These are phyloP conservation scores for Exocentrus adspersus DNA, from an alignment of 2,888 invertebrate genomes.

Conservation along the genomic window DNA sequence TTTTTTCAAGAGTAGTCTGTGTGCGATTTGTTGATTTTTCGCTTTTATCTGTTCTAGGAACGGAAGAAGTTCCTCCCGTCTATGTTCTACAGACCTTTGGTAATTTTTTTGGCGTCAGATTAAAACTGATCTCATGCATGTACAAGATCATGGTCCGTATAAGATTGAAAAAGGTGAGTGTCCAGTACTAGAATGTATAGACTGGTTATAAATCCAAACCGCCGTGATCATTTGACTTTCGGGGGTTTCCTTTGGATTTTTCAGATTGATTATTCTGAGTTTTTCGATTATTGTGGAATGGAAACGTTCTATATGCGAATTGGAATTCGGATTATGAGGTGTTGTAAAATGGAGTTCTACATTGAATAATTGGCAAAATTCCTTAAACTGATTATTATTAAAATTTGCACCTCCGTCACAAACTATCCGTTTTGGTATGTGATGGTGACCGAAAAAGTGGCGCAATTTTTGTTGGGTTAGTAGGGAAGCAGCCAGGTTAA, in stretches of 20 bases:
- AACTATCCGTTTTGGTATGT: too few relatives aligned
- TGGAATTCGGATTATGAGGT: conserved; percentile 5
- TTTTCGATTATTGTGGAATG: neutral
- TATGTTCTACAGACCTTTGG: conserved; percentile 12
- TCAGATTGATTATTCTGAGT: conserved; percentile 1
- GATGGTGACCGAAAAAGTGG: too few relatives aligned
- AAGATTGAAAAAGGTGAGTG: too few relatives aligned
- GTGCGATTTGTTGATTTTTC: conserved; percentile 3
- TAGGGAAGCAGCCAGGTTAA: too few relatives aligned
- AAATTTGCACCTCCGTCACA: too few relatives aligned
- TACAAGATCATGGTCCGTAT: neutral
- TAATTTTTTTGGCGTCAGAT: conserved; percentile 1
- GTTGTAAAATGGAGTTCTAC: conserved; percentile 2
- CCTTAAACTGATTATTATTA: too few relatives aligned
- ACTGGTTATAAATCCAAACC: conserved; percentile 3
- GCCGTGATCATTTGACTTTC: conserved; percentile 8
- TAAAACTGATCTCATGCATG: conserved; percentile 1
- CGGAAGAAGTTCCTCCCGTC: neutral
- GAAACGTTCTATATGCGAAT: neutral
- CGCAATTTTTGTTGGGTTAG: too few relatives aligned
- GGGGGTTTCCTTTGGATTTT: conserved; percentile 8
- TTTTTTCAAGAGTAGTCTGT: too few relatives aligned
- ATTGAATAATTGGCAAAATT: too few relatives aligned
- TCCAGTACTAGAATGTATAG: neutral
- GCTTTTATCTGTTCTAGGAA: conserved; percentile 9